These are phyloP conservation scores for Pectinophora gossypiella DNA, from an alignment of 1,140 invertebrate species.

Conservation along the genomic window DNA sequence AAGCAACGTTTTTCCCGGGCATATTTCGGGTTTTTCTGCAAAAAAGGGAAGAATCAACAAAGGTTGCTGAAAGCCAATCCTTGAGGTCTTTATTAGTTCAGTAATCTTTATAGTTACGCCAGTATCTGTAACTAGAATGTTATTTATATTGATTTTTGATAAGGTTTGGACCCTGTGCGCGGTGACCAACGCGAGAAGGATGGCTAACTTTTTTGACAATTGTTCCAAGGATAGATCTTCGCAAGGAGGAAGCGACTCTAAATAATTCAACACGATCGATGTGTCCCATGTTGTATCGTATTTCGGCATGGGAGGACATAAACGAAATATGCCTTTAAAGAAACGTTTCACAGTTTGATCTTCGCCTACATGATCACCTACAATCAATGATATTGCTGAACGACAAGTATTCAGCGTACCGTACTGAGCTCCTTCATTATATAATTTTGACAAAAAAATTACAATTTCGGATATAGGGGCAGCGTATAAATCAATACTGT, in stretches of 20 bases:
- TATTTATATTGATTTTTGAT: not conserved
- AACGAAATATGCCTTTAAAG: not conserved
- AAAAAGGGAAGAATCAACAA: no score
- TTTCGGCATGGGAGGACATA: not conserved
- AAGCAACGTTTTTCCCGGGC: no score
- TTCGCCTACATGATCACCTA: not conserved
- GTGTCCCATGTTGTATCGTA: not conserved
- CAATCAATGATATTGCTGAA: not conserved
- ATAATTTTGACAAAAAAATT: conserved; percentile 1
- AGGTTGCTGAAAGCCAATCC: no score
- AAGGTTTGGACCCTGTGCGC: conserved; percentile 1
- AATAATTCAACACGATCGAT: not conserved
- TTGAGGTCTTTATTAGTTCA: no score
- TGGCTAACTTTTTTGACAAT: not conserved
- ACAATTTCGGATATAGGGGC: conserved; percentile 1
- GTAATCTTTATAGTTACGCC: no score
- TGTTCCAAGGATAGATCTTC: not conserved
- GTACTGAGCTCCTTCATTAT: not conserved
- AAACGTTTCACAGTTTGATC: not conserved
- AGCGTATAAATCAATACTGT: not conserved
- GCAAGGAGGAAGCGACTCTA: not conserved
- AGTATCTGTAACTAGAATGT: no score
- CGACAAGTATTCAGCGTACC: not conserved
- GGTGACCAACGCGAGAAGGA: not conserved
- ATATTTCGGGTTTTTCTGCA: no score